Conservation (phyloP, 2,113 vertebrate species). For the Chlorocebus sabaeus region DNA sequence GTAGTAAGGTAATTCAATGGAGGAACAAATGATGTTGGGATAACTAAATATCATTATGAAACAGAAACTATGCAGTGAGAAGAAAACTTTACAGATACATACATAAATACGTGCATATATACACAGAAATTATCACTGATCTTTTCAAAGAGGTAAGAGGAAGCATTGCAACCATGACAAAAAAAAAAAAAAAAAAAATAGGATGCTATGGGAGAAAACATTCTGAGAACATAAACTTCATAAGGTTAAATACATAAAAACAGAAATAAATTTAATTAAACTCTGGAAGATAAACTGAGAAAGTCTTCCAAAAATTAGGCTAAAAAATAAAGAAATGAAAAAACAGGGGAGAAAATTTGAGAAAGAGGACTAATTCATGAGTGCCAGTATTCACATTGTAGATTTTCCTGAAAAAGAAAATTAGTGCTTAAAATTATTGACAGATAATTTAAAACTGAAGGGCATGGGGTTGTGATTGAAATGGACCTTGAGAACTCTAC, state of each 20-base stretch:
- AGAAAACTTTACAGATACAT: not conserved
- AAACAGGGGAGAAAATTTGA: not conserved
- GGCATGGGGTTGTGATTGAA: not conserved
- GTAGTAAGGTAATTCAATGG: not conserved
- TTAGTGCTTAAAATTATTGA: not conserved
- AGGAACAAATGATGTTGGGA: not conserved
- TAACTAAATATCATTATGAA: not conserved
- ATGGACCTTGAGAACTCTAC: not conserved
- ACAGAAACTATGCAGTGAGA: not conserved
- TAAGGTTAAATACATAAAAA: not conserved
- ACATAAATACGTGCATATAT: not conserved
- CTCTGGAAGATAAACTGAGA: not conserved
- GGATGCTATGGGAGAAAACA: not conserved
- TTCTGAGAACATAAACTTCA: not conserved
- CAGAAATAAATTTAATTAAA: not conserved
- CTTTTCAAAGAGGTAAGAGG: not conserved
- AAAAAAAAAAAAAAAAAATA: not conserved
- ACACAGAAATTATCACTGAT: not conserved
- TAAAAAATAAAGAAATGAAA: not conserved
- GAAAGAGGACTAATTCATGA: not conserved
- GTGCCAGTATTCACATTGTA: not conserved
- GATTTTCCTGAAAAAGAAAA: not conserved
- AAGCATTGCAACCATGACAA: not conserved
- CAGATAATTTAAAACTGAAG: not conserved
- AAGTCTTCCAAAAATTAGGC: not conserved